Percentiles rank a stretch among this genome's conserved stretches.
Conservation (phyloP, 2,888 invertebrate genomes). For the Sphaerophoria taeniata region DNA sequence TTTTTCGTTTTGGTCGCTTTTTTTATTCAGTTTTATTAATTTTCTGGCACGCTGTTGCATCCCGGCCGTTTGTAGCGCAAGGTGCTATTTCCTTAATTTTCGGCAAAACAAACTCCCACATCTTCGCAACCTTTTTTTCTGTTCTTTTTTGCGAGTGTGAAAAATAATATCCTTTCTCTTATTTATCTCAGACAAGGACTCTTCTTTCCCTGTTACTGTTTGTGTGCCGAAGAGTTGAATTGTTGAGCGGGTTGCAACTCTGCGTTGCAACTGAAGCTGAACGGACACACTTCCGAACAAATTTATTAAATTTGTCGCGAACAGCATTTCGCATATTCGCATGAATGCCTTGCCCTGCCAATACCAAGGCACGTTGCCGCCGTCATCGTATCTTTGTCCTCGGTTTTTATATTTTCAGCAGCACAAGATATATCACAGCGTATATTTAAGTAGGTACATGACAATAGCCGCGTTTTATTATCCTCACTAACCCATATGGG, state of each 20-base stretch:
- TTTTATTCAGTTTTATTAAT: constrained; percentile 18
- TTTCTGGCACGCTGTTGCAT: constrained; percentile 63
- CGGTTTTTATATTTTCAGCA: background rate
- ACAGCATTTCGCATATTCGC: constrained; percentile 62
- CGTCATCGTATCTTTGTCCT: constrained; percentile 5
- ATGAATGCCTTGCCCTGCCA: constrained; percentile 43
- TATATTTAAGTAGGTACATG: constrained; percentile 60
- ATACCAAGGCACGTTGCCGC: background rate
- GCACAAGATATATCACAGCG: constrained; percentile 31
- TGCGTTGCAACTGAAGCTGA: constrained; percentile 34
- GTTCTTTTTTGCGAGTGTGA: constrained; percentile 17
- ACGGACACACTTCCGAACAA: constrained; percentile 67
- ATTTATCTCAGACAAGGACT: constrained; percentile 64
- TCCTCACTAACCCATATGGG: no score
- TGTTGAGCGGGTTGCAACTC: constrained; percentile 1
- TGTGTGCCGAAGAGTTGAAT: background rate
- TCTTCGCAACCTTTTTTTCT: background rate
- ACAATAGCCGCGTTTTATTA: no score
- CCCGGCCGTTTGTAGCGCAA: constrained; percentile 62
- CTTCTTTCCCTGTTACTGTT: constrained; percentile 5
- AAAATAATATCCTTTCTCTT: constrained; percentile 67
- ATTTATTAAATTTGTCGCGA: constrained; percentile 66
- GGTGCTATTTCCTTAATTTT: constrained; percentile 60
- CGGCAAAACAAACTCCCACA: constrained; percentile 2
- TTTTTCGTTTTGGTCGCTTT: background rate